Base-by-base conservation (phyloP, 2,113 vertebrate species). In the Phasianus colchicus region DNA sequence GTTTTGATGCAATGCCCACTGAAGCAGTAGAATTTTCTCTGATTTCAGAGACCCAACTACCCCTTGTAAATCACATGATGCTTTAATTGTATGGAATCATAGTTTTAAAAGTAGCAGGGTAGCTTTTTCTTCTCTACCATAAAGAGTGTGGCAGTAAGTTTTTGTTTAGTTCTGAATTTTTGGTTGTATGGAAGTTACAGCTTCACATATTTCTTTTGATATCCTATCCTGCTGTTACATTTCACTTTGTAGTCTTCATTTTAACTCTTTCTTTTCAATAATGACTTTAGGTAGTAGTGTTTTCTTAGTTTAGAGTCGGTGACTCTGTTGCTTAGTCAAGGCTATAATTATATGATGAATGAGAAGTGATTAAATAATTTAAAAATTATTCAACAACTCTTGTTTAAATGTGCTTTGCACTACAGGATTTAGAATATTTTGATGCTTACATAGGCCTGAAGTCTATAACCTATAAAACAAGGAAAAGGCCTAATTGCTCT, bases 401-500 rank as follows among this genome's bases (percentile, higher is more conserved):
- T 45, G 92, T 95, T 95, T 83, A 86, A 86, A 82, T 80, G 60
- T 82, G n/a, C 60, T 95, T 95, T 89, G 58, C 36, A 61, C 43
- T 90, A 93, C 85, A 72, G 48, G 67, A 19, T 60, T 92, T 48
- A 83, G 84, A 93, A 34, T 58, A 76, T 83, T 86, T 86, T 50
- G 29, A 84, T 87, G 30, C 32, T 88, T 79, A 74, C 43, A 80
- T 24, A 79, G 86, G 57, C 29, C 57, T 85, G 78, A 90, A 88
- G 43, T 70, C 77, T 95, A 78, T 48, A 88, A 93, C 50, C 20
- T 54, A 79, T 77, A 96, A 94, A 96, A 83, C 57, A 67, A 88
- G 25, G 57, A 95, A 93, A 77, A 83, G 24, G n/a, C 65, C 82
- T 94, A 95, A 96, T 93, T 95, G 80, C 88, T 82, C 58, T 88